Evolutionary conservation across 1,140 invertebrate genomes (phyloP), one percentile per base, ranked within the genome.

Genomic region (Hylyphantes graminicola): DNA sequence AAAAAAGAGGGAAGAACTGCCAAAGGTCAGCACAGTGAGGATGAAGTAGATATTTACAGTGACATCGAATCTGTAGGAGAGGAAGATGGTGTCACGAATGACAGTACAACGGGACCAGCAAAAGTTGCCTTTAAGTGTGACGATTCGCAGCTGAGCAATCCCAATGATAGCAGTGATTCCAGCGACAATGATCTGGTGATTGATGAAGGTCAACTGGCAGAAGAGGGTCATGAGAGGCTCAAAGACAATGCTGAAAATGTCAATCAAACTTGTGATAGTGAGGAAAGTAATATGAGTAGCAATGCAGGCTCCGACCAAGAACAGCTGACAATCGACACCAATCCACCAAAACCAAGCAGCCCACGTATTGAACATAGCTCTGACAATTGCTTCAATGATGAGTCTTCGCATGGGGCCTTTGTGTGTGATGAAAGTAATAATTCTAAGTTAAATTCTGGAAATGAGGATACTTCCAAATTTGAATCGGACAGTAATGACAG

Each of bases 21-120:
- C 53, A 85, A 85, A 63, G 35, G 70, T 48, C 74, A 72, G 13
- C 80, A 84, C 15, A 86, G 81, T 73, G 88, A 89, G 48, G 88
- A 89, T 57, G 89, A 90, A 73, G 86, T 89, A 19, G 89, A 90
- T 87, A 90, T 92, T 53, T 92, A 93, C 85, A 92, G 91, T 87
- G 92, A 92, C 84, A 92, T 92, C 70, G 91, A 92, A 87, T 88
- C 85, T 35, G 85, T 87, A 70, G 86, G 86, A 86, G 87, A 86
- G 11, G 78, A 86, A 59, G 77, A 80, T n/a, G 79, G 73, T 57
- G 15, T 19, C 5, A 70, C 76, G 5, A 75, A 59, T 79, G 78
- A 84, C n/a, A 35, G 70, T 79, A 50, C 72, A 53, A 35, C 35
- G 5, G 55, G 64, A 21, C 35, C 72, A 7, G 48, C 68, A 7